Evolutionary conservation across 2,888 invertebrate genomes (phyloP).

Genomic region (Ethmia dodecea): DNA sequence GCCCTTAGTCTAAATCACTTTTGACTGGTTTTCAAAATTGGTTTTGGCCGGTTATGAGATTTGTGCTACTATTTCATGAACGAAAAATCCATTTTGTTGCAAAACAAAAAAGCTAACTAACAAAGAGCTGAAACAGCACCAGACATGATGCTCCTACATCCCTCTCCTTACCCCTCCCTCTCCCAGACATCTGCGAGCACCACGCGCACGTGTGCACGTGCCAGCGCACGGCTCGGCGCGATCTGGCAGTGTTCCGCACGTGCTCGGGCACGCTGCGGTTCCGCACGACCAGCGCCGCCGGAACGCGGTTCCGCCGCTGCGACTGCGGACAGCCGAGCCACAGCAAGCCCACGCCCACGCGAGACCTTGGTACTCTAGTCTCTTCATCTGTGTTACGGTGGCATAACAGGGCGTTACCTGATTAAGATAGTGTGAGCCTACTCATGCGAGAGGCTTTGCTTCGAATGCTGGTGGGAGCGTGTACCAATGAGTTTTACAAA

Average conservation of each 20-base stretch:
- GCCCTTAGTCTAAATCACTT: no score
- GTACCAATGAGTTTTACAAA: no score
- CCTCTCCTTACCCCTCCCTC: no score
- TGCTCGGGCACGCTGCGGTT: constrained; percentile 35
- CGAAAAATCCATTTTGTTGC: no score
- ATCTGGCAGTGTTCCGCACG: constrained; percentile 29
- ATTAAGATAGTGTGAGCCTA: neutral
- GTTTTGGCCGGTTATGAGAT: no score
- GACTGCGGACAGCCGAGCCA: constrained; percentile 8
- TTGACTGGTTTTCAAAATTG: no score
- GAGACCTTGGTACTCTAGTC: neutral
- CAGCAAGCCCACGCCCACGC: neutral
- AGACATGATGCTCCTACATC: no score
- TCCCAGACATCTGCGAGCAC: constrained; percentile 24
- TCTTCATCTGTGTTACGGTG: neutral
- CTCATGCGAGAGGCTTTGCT: neutral
- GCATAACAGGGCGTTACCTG: neutral
- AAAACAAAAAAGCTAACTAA: no score
- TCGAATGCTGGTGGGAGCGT: no score
- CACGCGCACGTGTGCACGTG: constrained; percentile 20
- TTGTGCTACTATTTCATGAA: no score
- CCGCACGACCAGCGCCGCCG: constrained; percentile 18
- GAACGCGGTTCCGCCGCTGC: constrained; percentile 22
- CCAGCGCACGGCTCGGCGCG: constrained; percentile 18
- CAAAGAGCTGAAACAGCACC: no score